Evolutionary conservation across 2,113 vertebrate genomes (phyloP).

Genomic region (Synchiropus splendidus): DNA sequence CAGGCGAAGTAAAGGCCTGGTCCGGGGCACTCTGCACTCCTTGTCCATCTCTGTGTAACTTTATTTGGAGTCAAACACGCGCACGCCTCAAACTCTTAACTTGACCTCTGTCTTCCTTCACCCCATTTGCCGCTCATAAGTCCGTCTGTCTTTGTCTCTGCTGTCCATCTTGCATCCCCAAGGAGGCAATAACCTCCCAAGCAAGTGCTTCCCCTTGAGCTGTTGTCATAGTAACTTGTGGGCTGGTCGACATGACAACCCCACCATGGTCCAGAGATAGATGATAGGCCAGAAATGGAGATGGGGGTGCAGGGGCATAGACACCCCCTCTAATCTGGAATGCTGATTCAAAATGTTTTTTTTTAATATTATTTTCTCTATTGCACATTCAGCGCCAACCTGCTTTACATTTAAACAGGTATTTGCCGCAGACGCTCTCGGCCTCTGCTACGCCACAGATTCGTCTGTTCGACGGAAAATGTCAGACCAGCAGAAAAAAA

Average conservation of each 20-base stretch:
- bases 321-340: slow-evolving; percentile 54
- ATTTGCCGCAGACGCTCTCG: slow-evolving; percentile 11
- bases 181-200: slow-evolving; percentile 64
- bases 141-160: slow-evolving; percentile 44
- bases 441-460: neutral
- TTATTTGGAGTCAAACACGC: neutral
- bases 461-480: too few species aligned
- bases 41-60: slow-evolving; percentile 5
- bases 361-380: slow-evolving; percentile 3
- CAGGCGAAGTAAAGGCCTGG: slow-evolving; percentile 15
- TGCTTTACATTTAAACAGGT: slow-evolving; percentile 48
- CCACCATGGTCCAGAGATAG: slow-evolving; percentile 64
- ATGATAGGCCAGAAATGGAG: slow-evolving; percentile 59
- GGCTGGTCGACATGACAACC: slow-evolving; percentile 67
- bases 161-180: slow-evolving; percentile 53
- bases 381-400: slow-evolving; percentile 13
- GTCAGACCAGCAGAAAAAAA: too few species aligned
- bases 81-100: slow-evolving; percentile 9
- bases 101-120: slow-evolving; percentile 51
- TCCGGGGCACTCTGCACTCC: slow-evolving; percentile 10
- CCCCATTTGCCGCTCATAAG: slow-evolving; percentile 37
- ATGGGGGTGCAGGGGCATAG: slow-evolving; percentile 42
- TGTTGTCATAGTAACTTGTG: slow-evolving; percentile 67
- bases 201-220: slow-evolving; percentile 63
- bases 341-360: slow-evolving; percentile 43